These are phyloP conservation scores for Orientallactaga bullata DNA, from an alignment of 2,113 vertebrate species.

Conservation along the genomic window DNA sequence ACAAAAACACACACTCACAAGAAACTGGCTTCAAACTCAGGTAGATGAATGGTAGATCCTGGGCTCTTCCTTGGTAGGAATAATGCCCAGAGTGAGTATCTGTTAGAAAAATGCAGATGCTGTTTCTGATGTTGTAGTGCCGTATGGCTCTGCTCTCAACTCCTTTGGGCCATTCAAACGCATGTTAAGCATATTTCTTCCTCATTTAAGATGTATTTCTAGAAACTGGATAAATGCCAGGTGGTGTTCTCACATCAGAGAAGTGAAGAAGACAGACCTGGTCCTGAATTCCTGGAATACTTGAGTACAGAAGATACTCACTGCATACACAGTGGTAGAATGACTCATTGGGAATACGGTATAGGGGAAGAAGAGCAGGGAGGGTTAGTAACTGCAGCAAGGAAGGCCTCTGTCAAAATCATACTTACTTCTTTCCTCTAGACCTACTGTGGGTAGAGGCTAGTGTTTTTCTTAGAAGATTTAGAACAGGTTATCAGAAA, in stretches of 20 bases:
- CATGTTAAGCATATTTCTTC: neutral
- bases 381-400: neutral
- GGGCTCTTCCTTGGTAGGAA: neutral
- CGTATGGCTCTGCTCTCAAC: neutral
- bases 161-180: neutral
- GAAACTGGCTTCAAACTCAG: neutral
- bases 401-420: neutral
- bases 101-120: neutral
- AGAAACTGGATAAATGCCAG: neutral
- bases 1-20: too few relatives aligned
- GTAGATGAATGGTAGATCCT: neutral
- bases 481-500: neutral
- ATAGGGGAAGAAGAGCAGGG: neutral
- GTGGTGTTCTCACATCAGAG: neutral
- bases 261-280: neutral
- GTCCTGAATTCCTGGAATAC: neutral
- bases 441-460: neutral
- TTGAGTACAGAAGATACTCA: neutral
- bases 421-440: neutral
- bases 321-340: neutral
- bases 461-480: constrained; percentile 39
- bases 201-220: neutral
- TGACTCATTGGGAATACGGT: neutral
- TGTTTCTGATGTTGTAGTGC: neutral
- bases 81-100: neutral